A percentile compares a stretch with the other conserved stretches of the same genome.
These are phyloP conservation scores for Caenorhabditis auriculariae DNA, from an alignment of 2,888 invertebrate genomes.

Conservation along the genomic window DNA sequence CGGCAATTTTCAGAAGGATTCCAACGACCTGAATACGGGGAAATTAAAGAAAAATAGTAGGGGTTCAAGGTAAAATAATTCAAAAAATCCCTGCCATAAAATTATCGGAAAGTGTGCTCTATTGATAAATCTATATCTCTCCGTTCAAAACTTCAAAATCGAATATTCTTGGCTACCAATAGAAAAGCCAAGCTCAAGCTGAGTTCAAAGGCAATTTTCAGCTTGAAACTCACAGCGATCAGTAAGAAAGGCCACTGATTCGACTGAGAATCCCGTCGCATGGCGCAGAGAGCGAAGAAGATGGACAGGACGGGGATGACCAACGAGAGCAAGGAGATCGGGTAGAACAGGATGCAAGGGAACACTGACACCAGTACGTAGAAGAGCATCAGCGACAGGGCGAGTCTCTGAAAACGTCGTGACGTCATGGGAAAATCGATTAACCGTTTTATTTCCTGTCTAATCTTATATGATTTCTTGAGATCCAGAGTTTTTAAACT, in stretches of 20 bases:
- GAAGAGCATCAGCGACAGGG: constrained; percentile 31
- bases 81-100: too few species aligned
- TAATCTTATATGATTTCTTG: neutral
- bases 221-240: constrained; percentile 23
- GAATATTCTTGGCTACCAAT: neutral
- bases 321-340: constrained; percentile 32
- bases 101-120: too few species aligned
- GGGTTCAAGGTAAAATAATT: too few species aligned
- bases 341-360: constrained; percentile 33
- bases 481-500: neutral
- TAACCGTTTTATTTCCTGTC: neutral
- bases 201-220: neutral
- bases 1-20: constrained; percentile 39
- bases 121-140: too few species aligned
- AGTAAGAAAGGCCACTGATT: constrained; percentile 41
- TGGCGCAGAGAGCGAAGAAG: constrained; percentile 34
- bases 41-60: too few species aligned
- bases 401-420: constrained; percentile 30
- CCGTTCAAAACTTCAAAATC: too few species aligned
- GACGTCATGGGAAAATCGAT: neutral
- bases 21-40: constrained; percentile 25
- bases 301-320: constrained; percentile 31
- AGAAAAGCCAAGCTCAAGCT: neutral
- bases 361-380: constrained; percentile 41
- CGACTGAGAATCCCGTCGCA: constrained; percentile 21